These are phyloP conservation scores for Sardina pilchardus DNA, from an alignment of 2,113 vertebrate genomes.

Conservation along the genomic window DNA sequence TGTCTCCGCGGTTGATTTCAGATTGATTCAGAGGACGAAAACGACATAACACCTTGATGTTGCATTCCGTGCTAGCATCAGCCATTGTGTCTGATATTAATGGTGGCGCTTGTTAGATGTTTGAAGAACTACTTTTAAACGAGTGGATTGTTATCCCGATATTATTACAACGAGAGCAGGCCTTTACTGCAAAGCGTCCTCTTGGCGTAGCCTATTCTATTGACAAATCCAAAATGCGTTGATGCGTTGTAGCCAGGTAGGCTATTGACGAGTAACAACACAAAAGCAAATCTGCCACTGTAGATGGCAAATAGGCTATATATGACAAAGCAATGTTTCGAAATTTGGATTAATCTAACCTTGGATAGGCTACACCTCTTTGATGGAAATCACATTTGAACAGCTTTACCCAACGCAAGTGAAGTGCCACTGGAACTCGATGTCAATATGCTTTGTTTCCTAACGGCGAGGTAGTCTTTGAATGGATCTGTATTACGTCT, in stretches of 20 bases:
- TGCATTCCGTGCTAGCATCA: conserved; percentile 84
- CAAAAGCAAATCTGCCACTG: neutral
- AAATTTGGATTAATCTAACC: neutral
- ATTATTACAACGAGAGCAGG: neutral
- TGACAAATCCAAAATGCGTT: conserved; percentile 15
- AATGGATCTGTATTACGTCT: neutral
- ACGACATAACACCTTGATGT: conserved; percentile 92
- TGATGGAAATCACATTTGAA: neutral
- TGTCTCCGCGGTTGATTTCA: conserved; percentile 85
- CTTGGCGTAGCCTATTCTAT: neutral
- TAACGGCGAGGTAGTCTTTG: neutral
- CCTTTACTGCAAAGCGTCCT: conserved; percentile 16
- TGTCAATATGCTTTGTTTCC: neutral
- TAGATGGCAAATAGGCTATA: neutral
- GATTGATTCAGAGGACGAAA: conserved; percentile 88
- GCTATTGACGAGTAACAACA: neutral
- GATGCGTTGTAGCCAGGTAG: conserved; percentile 1
- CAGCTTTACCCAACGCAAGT: neutral
- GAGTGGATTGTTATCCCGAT: neutral
- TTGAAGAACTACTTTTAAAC: conserved; percentile 5
- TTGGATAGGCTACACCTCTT: neutral
- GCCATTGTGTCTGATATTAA: conserved; percentile 72
- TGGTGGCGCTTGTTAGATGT: conserved; percentile 22
- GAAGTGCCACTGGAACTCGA: neutral
- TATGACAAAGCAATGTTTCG: neutral